phyloP scores from a whole-genome alignment of 2,113 vertebrate species.

The Polyodon spathula region DNA sequence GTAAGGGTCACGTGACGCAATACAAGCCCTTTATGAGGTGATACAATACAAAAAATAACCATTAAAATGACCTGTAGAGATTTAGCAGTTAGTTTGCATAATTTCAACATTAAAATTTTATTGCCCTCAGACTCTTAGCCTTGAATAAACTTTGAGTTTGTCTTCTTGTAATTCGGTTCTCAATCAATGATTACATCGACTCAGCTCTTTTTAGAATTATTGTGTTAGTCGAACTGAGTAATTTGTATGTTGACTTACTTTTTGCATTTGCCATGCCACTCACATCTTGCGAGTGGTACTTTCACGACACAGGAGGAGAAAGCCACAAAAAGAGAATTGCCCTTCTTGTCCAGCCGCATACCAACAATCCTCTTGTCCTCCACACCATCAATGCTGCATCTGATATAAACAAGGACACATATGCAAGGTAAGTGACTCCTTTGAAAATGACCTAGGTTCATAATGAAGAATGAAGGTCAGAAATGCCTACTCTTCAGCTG shows the following conservation, averaged over 20 bases:
- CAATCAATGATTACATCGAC: too few relatives aligned
- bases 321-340: constrained; percentile 71
- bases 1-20: constrained; percentile 92
- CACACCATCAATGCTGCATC: constrained; percentile 85
- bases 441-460: too few relatives aligned
- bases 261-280: constrained; percentile 83
- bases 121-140: too few relatives aligned
- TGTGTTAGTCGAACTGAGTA: too few relatives aligned
- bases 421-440: background rate
- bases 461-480: too few relatives aligned
- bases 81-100: too few relatives aligned
- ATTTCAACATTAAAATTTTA: too few relatives aligned
- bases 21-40: constrained; percentile 70
- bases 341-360: constrained; percentile 81
- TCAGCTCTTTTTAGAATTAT: too few relatives aligned
- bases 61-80: too few relatives aligned
- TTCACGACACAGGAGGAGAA: constrained; percentile 89
- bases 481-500: too few relatives aligned
- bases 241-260: constrained; percentile 55
- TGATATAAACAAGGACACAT: constrained; percentile 29
- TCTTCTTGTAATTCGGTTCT: too few relatives aligned
- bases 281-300: constrained; percentile 84
- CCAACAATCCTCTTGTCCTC: constrained; percentile 88
- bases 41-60: constrained; percentile 5
- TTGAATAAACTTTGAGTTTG: too few relatives aligned